phyloP scores from a whole-genome alignment of 2,113 vertebrate species.

The Amia ocellicauda region DNA sequence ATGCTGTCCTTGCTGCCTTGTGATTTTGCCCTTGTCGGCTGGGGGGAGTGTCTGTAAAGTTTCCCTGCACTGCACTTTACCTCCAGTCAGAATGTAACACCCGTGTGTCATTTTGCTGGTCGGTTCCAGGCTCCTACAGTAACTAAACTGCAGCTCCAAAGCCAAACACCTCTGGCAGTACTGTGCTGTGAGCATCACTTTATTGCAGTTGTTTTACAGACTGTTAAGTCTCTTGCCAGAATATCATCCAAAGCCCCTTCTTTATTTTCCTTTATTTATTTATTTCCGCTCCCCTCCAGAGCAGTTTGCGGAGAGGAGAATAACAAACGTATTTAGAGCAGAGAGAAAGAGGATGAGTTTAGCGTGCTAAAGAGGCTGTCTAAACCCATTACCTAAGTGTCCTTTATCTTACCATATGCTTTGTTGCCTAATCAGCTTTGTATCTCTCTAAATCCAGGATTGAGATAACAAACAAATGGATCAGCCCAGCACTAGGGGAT shows the following conservation, averaged over 20 bases:
- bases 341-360: constrained; percentile 61
- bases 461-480: constrained; percentile 81
- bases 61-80: not conserved
- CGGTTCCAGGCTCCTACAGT: too few species aligned
- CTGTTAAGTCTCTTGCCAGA: constrained; percentile 30
- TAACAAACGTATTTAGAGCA: constrained; percentile 64
- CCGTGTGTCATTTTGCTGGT: constrained; percentile 4
- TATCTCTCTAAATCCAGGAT: constrained; percentile 78
- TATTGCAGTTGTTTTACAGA: constrained; percentile 26
- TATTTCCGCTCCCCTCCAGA: constrained; percentile 25
- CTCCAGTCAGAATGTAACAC: constrained; percentile 15
- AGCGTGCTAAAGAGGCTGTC: constrained; percentile 59
- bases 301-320: constrained; percentile 56
- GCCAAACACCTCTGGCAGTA: not conserved
- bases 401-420: constrained; percentile 74
- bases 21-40: too few species aligned
- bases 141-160: not conserved
- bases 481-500: constrained; percentile 58
- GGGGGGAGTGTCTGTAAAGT: not conserved
- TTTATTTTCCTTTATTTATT: constrained; percentile 19
- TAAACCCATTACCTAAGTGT: constrained; percentile 83
- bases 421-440: constrained; percentile 83
- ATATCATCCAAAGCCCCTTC: constrained; percentile 38
- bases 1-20: too few species aligned
- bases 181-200: constrained; percentile 12